Evolutionary conservation across 2,797 vertebrate species (phyloP).

Genomic region (Chelonia mydas): DNA sequence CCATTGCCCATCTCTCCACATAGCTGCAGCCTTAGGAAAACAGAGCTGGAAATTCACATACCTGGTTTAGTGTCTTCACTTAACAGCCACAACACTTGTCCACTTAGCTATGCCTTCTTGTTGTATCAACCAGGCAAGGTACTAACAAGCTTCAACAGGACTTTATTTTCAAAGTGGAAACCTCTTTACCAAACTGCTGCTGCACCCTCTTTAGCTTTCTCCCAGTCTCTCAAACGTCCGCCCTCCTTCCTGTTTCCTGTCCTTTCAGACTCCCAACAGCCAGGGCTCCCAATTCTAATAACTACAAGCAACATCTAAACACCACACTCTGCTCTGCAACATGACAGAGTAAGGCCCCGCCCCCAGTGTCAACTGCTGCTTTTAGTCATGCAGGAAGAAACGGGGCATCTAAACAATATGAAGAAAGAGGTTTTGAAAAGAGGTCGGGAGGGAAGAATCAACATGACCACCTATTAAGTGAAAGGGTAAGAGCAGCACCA

Average conservation of each 20-base stretch:
- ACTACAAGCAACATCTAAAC: too few species aligned
- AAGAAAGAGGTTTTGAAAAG: background rate
- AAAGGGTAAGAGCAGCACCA: background rate
- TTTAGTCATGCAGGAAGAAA: background rate
- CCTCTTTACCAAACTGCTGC: too few species aligned
- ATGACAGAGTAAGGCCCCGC: too few species aligned
- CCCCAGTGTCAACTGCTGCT: too few species aligned
- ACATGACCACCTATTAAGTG: background rate
- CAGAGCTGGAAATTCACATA: background rate
- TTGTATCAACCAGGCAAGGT: too few species aligned
- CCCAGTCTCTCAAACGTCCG: too few species aligned
- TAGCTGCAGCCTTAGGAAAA: background rate
- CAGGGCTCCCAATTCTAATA: too few species aligned
- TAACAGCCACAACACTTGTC: background rate
- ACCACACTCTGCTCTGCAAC: background rate
- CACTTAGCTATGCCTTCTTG: background rate
- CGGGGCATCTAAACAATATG: background rate
- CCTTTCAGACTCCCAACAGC: too few species aligned
- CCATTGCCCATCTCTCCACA: background rate
- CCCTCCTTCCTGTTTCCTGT: too few species aligned
- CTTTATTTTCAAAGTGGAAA: too few species aligned
- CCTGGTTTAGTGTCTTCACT: background rate
- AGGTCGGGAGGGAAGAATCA: background rate
- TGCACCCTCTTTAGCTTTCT: too few species aligned
- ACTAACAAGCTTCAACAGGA: too few species aligned